A percentile compares a stretch with the other conserved stretches of the same genome.
phyloP scores from a whole-genome alignment of 2,888 invertebrate species.

The Sialis lutaria region DNA sequence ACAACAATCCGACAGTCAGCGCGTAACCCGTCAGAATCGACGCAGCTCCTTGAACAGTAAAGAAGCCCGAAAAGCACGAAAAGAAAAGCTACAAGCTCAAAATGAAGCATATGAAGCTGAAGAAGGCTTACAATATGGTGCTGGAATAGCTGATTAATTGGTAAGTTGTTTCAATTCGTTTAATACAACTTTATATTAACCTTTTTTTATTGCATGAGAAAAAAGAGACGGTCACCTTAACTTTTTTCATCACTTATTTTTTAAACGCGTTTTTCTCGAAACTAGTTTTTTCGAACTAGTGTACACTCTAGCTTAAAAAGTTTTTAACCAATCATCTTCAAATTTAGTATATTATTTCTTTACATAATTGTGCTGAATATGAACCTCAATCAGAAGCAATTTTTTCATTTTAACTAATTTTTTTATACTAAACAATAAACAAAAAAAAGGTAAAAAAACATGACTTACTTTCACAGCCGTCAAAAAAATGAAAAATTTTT shows the following conservation, averaged over 20 bases:
- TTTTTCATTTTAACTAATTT: too few species aligned
- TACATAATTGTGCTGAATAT: too few species aligned
- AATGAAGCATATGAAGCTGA: constrained; percentile 3
- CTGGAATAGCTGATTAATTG: constrained; percentile 5
- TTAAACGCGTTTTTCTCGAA: constrained; percentile 10
- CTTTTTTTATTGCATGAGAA: constrained; percentile 4
- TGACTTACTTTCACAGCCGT: too few species aligned
- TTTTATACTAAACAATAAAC: too few species aligned
- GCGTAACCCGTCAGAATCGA: constrained; percentile 6
- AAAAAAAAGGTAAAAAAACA: too few species aligned
- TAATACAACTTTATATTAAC: too few species aligned
- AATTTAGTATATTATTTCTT: neutral
- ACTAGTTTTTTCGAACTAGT: constrained; percentile 9
- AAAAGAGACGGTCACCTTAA: constrained; percentile 3
- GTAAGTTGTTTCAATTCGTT: neutral
- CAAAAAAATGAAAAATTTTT: too few species aligned
- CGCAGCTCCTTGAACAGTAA: constrained; percentile 5
- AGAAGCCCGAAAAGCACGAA: constrained; percentile 6
- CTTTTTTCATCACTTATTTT: constrained; percentile 6
- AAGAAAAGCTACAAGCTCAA: neutral
- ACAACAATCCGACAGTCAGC: neutral
- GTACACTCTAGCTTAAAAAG: constrained; percentile 8
- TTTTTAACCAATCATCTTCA: constrained; percentile 8
- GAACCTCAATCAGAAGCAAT: too few species aligned
- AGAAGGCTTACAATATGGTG: constrained; percentile 3